Percentiles rank a stretch among this genome's conserved stretches.
Evolutionary conservation across 2,113 vertebrate genomes (phyloP).

Genomic region (Cranoglanis bouderius): DNA sequence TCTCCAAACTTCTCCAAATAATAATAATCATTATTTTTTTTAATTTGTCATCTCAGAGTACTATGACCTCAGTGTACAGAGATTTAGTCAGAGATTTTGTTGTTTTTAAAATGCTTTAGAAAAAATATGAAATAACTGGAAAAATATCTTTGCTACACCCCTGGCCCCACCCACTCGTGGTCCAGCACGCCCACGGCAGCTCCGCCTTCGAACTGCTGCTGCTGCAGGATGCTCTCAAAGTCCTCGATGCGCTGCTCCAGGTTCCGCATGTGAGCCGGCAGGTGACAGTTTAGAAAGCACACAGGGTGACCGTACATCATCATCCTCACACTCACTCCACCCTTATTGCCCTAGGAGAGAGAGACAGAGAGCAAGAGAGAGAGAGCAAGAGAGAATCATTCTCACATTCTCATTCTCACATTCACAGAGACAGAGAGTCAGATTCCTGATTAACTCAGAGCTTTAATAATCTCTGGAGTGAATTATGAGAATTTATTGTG

Average conservation of each 20-base stretch:
- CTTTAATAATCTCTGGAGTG: not conserved
- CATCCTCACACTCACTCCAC: slow-evolving; percentile 87
- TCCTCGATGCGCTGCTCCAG: slow-evolving; percentile 94
- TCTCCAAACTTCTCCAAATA: too few species aligned
- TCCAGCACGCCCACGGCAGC: slow-evolving; percentile 87
- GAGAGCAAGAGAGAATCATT: not conserved
- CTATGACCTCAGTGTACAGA: not conserved
- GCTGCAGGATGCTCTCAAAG: slow-evolving; percentile 94
- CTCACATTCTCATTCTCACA: not conserved
- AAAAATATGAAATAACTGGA: not conserved
- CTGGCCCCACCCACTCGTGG: slow-evolving; percentile 82
- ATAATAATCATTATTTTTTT: too few species aligned
- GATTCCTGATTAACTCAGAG: not conserved
- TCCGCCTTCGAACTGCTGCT: slow-evolving; percentile 93
- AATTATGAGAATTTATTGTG: not conserved
- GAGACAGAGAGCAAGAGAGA: slow-evolving; percentile 13
- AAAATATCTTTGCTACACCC: not conserved
- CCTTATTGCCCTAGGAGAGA: slow-evolving; percentile 89
- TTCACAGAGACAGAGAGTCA: not conserved
- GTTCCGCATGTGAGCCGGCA: slow-evolving; percentile 96
- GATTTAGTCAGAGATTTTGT: not conserved
- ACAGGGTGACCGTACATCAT: slow-evolving; percentile 90
- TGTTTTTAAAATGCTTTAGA: not conserved
- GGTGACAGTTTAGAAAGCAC: slow-evolving; percentile 98
- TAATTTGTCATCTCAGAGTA: not conserved